phyloP scores from a whole-genome alignment of 2,888 invertebrate species.

The Ectemnius cavifrons region DNA sequence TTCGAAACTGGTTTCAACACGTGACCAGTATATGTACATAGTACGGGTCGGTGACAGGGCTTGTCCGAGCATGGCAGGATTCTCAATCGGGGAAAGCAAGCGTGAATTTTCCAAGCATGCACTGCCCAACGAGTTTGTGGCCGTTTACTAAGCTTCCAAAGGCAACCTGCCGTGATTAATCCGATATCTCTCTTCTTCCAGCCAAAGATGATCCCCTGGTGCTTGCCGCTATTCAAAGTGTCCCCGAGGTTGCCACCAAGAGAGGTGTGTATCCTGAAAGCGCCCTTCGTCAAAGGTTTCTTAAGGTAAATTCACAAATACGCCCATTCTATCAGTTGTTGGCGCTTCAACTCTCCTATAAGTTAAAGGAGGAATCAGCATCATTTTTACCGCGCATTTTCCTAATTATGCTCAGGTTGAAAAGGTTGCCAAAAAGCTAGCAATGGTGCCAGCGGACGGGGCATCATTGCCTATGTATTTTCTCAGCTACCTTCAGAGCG shows the following conservation, averaged over 20 bases:
- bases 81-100: too few relatives aligned
- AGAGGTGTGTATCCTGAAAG: conserved; percentile 94
- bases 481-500: conserved; percentile 93
- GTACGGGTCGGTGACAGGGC: too few relatives aligned
- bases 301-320: conserved; percentile 78
- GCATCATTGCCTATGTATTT: conserved; percentile 90
- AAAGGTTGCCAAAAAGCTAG: conserved; percentile 88
- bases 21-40: too few relatives aligned
- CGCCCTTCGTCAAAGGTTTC: conserved; percentile 90
- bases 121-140: neutral
- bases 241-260: conserved; percentile 87
- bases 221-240: conserved; percentile 85
- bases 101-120: too few relatives aligned
- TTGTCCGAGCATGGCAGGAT: too few relatives aligned
- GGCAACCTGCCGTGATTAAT: too few relatives aligned
- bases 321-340: neutral
- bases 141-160: neutral
- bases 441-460: conserved; percentile 92
- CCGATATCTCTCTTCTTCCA: conserved; percentile 62
- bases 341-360: too few relatives aligned
- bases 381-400: too few relatives aligned
- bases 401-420: conserved; percentile 81
- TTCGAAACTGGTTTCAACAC: too few relatives aligned
- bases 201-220: conserved; percentile 90
- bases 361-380: too few relatives aligned